Conservation (phyloP, 2,797 vertebrate genomes). For the Rhynchonycteris naso region DNA sequence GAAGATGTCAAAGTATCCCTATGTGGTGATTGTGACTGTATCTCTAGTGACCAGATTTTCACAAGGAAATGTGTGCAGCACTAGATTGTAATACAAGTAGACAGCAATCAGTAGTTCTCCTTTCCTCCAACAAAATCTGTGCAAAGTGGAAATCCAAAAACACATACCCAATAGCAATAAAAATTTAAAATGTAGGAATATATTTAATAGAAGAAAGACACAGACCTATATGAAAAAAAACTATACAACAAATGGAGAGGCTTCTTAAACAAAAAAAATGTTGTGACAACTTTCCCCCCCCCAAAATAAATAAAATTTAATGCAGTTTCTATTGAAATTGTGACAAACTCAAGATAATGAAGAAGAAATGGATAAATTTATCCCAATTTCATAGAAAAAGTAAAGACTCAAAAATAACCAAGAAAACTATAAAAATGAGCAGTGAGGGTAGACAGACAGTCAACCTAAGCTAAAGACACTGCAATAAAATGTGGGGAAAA, state of each 20-base stretch:
- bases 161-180: background rate
- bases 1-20: background rate
- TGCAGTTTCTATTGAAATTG: background rate
- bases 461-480: background rate
- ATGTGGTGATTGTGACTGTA: background rate
- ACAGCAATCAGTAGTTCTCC: background rate
- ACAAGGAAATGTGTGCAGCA: background rate
- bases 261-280: background rate
- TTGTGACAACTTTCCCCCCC: constrained; percentile 9
- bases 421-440: background rate
- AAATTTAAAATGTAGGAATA: background rate
- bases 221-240: background rate
- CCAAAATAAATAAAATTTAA: background rate
- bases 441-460: background rate
- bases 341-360: background rate
- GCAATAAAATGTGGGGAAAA: background rate
- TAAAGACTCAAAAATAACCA: background rate
- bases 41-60: background rate
- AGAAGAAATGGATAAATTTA: background rate
- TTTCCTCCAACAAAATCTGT: background rate
- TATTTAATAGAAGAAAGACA: constrained; percentile 24
- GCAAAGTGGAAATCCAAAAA: constrained; percentile 15
- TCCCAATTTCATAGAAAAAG: background rate
- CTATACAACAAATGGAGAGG: background rate
- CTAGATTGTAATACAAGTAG: background rate